These are phyloP conservation scores for Pionites leucogaster DNA, from an alignment of 2,113 vertebrate genomes.

Conservation along the genomic window DNA sequence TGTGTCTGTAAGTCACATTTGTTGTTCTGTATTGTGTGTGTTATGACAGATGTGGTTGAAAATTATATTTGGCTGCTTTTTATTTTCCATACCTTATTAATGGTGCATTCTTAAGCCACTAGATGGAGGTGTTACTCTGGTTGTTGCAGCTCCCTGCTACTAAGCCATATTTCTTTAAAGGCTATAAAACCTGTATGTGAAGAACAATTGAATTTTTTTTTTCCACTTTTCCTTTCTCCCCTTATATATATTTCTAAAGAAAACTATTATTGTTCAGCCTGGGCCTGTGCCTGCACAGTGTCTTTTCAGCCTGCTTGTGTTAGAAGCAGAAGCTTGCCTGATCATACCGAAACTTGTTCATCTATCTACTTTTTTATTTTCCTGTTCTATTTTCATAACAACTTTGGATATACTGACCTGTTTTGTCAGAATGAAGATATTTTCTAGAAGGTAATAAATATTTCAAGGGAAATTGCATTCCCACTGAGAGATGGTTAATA, in stretches of 20 bases:
- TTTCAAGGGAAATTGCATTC: neutral
- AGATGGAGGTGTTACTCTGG: constrained; percentile 50
- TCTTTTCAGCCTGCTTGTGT: neutral
- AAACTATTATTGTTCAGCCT: neutral
- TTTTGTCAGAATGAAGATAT: neutral
- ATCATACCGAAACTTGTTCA: neutral
- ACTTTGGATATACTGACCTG: neutral
- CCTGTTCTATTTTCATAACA: neutral
- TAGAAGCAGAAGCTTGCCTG: neutral
- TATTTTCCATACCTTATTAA: neutral
- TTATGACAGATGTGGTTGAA: neutral
- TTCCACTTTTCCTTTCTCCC: neutral
- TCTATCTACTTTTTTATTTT: neutral
- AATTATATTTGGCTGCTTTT: neutral
- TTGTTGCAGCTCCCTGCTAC: neutral
- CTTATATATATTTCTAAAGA: neutral
- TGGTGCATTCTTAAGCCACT: neutral
- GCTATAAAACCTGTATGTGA: neutral
- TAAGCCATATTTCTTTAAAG: neutral
- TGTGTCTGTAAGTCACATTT: neutral
- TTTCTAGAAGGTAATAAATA: neutral
- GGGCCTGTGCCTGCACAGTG: rapidly evolving
- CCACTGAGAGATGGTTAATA: neutral
- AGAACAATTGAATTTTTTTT: neutral
- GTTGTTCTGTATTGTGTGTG: neutral